These are phyloP conservation scores for Platysteira castanea DNA, from an alignment of 2,113 vertebrate genomes.

Conservation along the genomic window DNA sequence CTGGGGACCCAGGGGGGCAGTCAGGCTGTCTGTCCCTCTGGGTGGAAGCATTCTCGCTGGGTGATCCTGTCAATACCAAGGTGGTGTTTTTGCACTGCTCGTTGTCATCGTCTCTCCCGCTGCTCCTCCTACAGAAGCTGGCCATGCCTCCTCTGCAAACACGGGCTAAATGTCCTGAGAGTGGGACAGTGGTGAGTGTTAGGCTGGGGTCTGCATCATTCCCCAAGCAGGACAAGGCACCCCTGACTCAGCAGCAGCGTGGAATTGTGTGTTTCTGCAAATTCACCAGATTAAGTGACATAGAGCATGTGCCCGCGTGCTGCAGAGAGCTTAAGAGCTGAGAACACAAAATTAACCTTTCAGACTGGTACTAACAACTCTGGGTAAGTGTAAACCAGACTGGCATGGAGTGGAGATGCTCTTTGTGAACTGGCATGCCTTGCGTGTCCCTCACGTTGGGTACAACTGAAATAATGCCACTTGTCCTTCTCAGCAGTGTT, in stretches of 20 bases:
- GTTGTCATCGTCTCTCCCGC: background rate
- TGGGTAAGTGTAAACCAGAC: background rate
- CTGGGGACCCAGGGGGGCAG: background rate
- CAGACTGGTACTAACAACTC: background rate
- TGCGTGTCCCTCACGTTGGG: rapidly evolving
- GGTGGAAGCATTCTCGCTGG: background rate
- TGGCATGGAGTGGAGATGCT: background rate
- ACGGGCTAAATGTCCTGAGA: rapidly evolving
- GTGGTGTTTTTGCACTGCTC: background rate
- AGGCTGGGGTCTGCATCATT: background rate
- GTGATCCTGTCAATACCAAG: background rate
- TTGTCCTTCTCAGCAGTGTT: background rate
- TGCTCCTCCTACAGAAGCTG: background rate
- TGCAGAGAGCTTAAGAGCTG: background rate
- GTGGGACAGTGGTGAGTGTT: rapidly evolving
- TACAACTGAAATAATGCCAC: background rate
- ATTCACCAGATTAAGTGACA: background rate
- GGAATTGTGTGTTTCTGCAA: background rate
- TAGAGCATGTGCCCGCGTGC: rapidly evolving
- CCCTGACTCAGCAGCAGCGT: background rate
- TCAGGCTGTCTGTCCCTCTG: background rate
- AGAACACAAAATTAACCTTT: background rate
- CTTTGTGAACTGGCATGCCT: background rate
- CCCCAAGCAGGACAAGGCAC: background rate
- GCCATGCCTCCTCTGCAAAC: background rate